Conservation (phyloP, 1,140 invertebrate species). For the Thaumetopoea pityocampa region DNA sequence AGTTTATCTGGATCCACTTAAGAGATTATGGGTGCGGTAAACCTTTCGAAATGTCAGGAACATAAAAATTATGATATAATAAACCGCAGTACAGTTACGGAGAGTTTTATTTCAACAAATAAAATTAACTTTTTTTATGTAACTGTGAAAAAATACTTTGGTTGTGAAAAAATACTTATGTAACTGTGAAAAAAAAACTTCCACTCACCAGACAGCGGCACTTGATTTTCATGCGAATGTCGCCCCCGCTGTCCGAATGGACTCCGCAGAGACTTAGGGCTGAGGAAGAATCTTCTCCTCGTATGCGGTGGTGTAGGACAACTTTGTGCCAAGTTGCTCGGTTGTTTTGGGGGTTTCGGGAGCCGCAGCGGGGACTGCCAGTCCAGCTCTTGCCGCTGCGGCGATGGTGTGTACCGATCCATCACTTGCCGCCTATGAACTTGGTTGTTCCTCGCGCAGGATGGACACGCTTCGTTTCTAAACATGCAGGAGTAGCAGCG, state of each 20-base stretch:
- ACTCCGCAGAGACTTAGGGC: slow-evolving; percentile 84
- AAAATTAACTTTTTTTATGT: too few species aligned
- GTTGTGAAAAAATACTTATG: too few species aligned
- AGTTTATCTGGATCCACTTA: too few species aligned
- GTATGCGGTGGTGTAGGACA: slow-evolving; percentile 88
- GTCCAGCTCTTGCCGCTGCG: slow-evolving; percentile 63
- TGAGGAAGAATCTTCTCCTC: slow-evolving; percentile 86
- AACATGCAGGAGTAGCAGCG: slow-evolving; percentile 96
- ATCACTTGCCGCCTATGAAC: slow-evolving; percentile 41
- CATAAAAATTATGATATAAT: too few species aligned
- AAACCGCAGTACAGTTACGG: too few species aligned
- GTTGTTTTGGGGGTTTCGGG: slow-evolving; percentile 67
- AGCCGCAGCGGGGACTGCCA: slow-evolving; percentile 62
- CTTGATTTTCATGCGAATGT: slow-evolving; percentile 70
- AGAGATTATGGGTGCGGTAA: too few species aligned
- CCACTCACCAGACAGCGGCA: slow-evolving; percentile 82
- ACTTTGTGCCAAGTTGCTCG: slow-evolving; percentile 76
- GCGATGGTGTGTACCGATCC: slow-evolving; percentile 72
- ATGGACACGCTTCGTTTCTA: slow-evolving; percentile 91
- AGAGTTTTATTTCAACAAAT: too few species aligned
- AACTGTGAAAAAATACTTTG: too few species aligned
- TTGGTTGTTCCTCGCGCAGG: slow-evolving; percentile 80
- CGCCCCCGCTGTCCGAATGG: slow-evolving; percentile 78
- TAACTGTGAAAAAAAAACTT: too few species aligned
- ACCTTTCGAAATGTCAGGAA: too few species aligned